Evolutionary conservation across 2,797 vertebrate species (phyloP).

Genomic region (Xerus rutilus): DNA sequence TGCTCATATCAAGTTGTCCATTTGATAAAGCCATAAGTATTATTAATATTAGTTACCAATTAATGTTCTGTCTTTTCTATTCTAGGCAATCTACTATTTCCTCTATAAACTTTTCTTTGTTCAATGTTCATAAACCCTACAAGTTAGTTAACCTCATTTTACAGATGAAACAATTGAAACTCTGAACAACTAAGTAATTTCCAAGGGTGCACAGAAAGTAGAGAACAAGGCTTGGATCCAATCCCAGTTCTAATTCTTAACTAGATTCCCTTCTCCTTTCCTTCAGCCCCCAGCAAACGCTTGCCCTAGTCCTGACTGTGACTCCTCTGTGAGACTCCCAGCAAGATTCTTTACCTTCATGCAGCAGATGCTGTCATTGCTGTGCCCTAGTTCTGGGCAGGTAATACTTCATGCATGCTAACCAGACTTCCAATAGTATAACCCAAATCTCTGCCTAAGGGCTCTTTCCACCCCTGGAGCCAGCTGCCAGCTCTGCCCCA

Average conservation of each 20-base stretch:
- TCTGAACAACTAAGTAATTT: not conserved
- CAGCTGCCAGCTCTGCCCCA: not conserved
- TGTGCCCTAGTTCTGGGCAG: not conserved
- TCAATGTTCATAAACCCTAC: not conserved
- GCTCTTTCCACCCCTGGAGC: not conserved
- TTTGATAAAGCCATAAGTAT: not conserved
- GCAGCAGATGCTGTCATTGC: not conserved
- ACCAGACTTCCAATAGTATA: not conserved
- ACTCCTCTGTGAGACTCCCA: not conserved
- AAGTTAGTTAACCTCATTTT: not conserved
- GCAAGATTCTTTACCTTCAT: not conserved
- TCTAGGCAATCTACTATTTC: not conserved
- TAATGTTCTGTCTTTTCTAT: not conserved
- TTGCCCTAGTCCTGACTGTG: no score
- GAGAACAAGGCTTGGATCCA: not conserved
- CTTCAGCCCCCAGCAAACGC: not conserved
- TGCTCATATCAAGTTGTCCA: not conserved
- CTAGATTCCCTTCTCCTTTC: not conserved
- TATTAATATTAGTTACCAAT: not conserved
- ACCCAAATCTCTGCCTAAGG: not conserved
- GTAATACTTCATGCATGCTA: not conserved
- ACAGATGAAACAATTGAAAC: not conserved
- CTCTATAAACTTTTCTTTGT: not conserved
- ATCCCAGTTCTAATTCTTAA: not conserved
- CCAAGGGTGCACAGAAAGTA: not conserved